Evolutionary conservation across 2,113 vertebrate genomes (phyloP), one percentile per base, ranked within the genome.

Genomic region (Lagenorhynchus albirostris): DNA sequence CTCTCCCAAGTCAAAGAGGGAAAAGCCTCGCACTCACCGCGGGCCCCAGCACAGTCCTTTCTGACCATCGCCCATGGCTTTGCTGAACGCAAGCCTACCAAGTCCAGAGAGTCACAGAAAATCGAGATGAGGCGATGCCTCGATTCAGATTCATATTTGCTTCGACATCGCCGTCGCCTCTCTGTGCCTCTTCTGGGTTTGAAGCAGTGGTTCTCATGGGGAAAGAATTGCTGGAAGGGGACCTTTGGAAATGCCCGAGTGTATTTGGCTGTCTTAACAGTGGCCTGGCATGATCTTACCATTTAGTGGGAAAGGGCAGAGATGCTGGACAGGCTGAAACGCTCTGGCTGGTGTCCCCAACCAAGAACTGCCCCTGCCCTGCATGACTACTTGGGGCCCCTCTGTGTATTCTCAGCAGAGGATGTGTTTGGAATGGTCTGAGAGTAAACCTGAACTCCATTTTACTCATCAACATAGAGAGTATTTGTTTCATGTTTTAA

Each of bases 41-140:
- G 14, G 70, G 7, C 38, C 60, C 65, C 0, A 0, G 0, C 62
- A 1, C 13, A 21, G 38, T 67, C 36, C 73, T 26, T 60, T 86
- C 81, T 0, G 3, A 1, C 47, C 36, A 26, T 33, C 1, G 7
- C 36, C 14, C 2, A 11, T 6, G 65, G 65, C 84, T 82, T 71
- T n/a, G 21, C 29, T 31, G 60, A 71, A 60, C 50, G 13, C 23
- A 70, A 31, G 58, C 65, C 55, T 60, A 31, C n/a, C 9, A 31
- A 26, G 31, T 65, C 60, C 38, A 20, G 31, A 31, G 1, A 25
- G 53, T 6, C 33, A 18, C 53, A 62, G 29, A 58, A 70, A 33
- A 3, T 50, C 68, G 17, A 1, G 3, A 2, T 50, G 26, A 53
- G 65, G 53, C 1, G 62, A 6, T 0, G 1, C 44, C 44, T n/a